Percentiles rank a stretch among this genome's conserved stretches.
Conservation (phyloP, 2,797 vertebrate genomes). For the Acanthurus leucopareius region DNA sequence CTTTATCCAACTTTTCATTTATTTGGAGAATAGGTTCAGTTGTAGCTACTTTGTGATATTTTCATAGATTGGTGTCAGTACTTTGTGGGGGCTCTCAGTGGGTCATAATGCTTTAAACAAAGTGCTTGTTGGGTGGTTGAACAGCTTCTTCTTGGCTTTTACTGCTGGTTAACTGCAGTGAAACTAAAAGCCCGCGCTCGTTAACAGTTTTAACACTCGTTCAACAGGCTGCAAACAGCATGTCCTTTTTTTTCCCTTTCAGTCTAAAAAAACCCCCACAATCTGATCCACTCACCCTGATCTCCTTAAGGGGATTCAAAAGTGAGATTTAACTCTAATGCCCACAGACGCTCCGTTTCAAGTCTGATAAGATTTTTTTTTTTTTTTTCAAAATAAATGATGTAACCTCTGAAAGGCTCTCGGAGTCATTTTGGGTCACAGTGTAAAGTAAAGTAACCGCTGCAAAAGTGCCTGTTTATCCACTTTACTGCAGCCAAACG, state of each 20-base stretch:
- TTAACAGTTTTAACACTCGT: conserved; percentile 20
- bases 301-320: conserved; percentile 52
- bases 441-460: not conserved
- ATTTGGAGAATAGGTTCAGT: not conserved
- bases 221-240: conserved; percentile 22
- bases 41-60: not conserved
- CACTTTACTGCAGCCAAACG: not conserved
- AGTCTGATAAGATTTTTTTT: conserved; percentile 20
- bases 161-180: conserved; percentile 5
- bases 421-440: not conserved
- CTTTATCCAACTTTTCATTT: not conserved
- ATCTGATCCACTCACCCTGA: conserved; percentile 53
- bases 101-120: not conserved
- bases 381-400: conserved; percentile 25
- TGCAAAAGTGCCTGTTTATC: not conserved
- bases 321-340: conserved; percentile 53
- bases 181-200: not conserved
- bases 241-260: conserved; percentile 37
- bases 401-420: conserved; percentile 16
- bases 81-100: too few relatives aligned
- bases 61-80: not conserved
- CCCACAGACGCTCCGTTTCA: conserved; percentile 25
- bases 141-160: not conserved
- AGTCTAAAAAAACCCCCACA: conserved; percentile 11
- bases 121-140: not conserved